Conservation (phyloP, 2,113 vertebrate genomes). For the Brienomyrus longianalis region DNA sequence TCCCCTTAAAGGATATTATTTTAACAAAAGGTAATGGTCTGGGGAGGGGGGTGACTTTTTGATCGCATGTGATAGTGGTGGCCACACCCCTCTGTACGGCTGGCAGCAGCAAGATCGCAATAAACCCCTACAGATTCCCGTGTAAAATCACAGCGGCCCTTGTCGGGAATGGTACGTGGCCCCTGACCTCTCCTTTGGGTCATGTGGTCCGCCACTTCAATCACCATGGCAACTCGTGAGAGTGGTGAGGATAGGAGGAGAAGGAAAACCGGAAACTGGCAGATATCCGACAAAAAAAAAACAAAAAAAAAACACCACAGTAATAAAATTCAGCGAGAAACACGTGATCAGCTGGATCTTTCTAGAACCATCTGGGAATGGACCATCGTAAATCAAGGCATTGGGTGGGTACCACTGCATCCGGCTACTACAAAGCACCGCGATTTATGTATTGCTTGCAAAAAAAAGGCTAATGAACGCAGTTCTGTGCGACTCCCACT, state of each 20-base stretch:
- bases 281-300: not conserved
- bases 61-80: conserved; percentile 30
- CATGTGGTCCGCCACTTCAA: not conserved
- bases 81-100: not conserved
- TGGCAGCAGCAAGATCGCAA: not conserved
- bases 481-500: conserved; percentile 36
- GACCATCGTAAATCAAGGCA: not conserved
- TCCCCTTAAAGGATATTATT: conserved; percentile 50
- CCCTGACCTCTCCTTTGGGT: not conserved
- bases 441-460: not conserved
- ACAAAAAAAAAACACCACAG: not conserved
- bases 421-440: not conserved
- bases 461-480: not conserved
- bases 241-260: not conserved
- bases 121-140: not conserved
- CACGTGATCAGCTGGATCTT: not conserved
- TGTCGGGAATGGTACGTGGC: not conserved
- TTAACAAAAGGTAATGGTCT: conserved; percentile 12
- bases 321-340: not conserved
- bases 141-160: not conserved
- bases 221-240: not conserved
- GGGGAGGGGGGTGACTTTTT: conserved; percentile 22
- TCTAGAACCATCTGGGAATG: not conserved
- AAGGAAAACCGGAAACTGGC: not conserved
- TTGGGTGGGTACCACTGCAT: not conserved